Evolutionary conservation across 2,888 invertebrate genomes (phyloP).

Genomic region (Drosophila prolongata): DNA sequence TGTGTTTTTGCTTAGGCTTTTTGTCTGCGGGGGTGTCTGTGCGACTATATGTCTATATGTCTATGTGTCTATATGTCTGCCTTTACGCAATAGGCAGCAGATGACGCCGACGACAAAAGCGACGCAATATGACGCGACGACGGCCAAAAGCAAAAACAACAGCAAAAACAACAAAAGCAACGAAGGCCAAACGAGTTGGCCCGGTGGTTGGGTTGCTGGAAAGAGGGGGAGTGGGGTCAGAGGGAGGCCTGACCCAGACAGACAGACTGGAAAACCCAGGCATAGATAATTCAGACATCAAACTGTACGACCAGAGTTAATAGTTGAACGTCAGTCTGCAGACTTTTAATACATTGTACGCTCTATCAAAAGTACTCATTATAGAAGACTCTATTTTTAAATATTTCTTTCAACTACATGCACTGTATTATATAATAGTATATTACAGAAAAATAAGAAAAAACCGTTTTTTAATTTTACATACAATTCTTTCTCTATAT

Average conservation of each 20-base stretch:
- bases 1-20: conserved; percentile 18
- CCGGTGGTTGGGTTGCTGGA: neutral
- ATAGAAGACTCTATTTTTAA: too few species aligned
- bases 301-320: conserved; percentile 4
- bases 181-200: conserved; percentile 55
- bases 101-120: conserved; percentile 27
- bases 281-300: conserved; percentile 8
- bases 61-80: conserved; percentile 11
- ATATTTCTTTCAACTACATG: too few species aligned
- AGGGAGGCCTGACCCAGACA: conserved; percentile 37
- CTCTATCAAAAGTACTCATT: neutral
- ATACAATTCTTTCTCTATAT: too few species aligned
- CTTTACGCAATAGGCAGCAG: conserved; percentile 70
- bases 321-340: neutral
- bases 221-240: conserved; percentile 25
- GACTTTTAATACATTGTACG: neutral
- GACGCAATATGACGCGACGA: conserved; percentile 37
- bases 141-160: conserved; percentile 8
- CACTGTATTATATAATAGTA: too few species aligned
- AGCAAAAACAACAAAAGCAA: conserved; percentile 1
- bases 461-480: too few species aligned
- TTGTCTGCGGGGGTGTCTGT: conserved; percentile 67
- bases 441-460: too few species aligned
- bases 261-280: conserved; percentile 26
- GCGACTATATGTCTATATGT: conserved; percentile 7